Base-by-base conservation (phyloP, 1,140 invertebrate species). In the Temnothorax curvispinosus region DNA sequence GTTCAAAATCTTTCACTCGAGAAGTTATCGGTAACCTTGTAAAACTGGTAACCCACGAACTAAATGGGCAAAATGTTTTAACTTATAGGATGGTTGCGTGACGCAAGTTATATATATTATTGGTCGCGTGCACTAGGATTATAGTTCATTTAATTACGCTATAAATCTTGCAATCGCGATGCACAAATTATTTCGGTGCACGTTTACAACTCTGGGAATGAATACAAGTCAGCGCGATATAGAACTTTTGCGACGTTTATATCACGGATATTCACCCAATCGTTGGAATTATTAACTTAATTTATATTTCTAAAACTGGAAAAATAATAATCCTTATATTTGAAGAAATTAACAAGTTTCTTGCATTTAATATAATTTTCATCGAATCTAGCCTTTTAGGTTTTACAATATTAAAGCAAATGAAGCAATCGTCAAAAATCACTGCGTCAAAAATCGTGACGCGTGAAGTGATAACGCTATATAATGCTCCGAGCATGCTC, bases 141-240 rank as follows among this genome's bases (percentile, higher is more conserved):
- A 71, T 81, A 80, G 44, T 69, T 67, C 62, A 38, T 80, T 80
- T 80, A 81, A 71, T 54, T 81, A 27, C 50, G 35, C 47, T 15
- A 81, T 81, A 81, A 81, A 81, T 81, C 64, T 69, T 41, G 41
- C 47, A 81, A 81, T 81, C 77, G 47, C 77, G 77, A 81, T 69
- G 35, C 77, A 81, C 64, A 81, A 81, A 71, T 81, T 81, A 81
- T 81, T 81, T 81, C 64, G 21, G 21, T 41, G 64, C 44, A 60
- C 21, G 15, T 81, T 81, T 81, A 81, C 47, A 41, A 15, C 35
- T 81, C 32, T 41, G 15, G 7, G 15, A 71, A 81, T 69, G 32
- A 78, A 77, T 62, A 64, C 75, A 44, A 69, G 15, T 52, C 62
- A 41, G 32, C 35, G 32, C 9, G 13, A 35, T 54, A 41, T 11